Conservation (phyloP, 2,113 vertebrate genomes). For the Leptobrachium leishanense region DNA sequence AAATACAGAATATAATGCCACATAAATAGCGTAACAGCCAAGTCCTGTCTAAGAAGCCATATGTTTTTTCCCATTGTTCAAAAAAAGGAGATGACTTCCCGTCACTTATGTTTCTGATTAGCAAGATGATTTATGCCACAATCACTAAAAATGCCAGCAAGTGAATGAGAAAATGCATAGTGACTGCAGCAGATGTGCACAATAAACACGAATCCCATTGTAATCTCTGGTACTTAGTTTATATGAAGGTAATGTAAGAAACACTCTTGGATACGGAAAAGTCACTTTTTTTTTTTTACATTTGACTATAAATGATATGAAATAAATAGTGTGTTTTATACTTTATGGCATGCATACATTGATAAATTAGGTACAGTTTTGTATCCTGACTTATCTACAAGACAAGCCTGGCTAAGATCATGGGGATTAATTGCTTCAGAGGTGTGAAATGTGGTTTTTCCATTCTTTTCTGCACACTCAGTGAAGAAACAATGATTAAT, state of each 20-base stretch:
- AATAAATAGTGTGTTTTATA: constrained; percentile 99
- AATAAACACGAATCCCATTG: constrained; percentile 99
- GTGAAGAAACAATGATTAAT: constrained; percentile 99
- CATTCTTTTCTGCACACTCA: constrained; percentile 95
- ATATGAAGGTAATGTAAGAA: constrained; percentile 98
- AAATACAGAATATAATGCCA: constrained; percentile 81
- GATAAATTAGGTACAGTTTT: constrained; percentile 99
- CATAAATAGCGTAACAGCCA: constrained; percentile 82
- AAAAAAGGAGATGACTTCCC: constrained; percentile 95
- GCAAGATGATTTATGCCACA: constrained; percentile 99
- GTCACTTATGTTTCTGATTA: constrained; percentile 99
- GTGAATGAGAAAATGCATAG: constrained; percentile 99
- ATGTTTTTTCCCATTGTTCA: constrained; percentile 98
- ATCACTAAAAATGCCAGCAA: constrained; percentile 99
- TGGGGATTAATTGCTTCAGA: constrained; percentile 99
- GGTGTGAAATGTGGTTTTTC: constrained; percentile 97
- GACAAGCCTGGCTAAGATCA: constrained; percentile 99
- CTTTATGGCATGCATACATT: constrained; percentile 97
- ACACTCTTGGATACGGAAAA: constrained; percentile 95
- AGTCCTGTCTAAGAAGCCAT: constrained; percentile 94
- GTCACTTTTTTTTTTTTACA: constrained; percentile 93
- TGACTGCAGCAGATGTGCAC: constrained; percentile 99
- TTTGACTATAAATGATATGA: constrained; percentile 99
- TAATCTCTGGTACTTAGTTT: constrained; percentile 99
- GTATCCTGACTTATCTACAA: constrained; percentile 99